These are phyloP conservation scores for Machimus rusticus DNA, from an alignment of 2,888 invertebrate genomes.

Conservation along the genomic window DNA sequence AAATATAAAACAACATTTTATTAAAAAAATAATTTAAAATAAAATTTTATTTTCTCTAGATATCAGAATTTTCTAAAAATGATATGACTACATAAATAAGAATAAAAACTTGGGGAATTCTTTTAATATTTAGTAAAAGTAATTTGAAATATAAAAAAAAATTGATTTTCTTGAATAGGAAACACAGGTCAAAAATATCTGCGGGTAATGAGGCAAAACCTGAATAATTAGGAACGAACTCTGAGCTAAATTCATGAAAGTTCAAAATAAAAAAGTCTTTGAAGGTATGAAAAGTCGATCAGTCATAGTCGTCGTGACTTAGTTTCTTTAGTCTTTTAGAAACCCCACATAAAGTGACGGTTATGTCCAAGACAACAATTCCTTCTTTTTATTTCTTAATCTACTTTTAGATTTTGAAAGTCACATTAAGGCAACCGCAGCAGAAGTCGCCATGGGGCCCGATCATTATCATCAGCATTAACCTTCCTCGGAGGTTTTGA, in stretches of 20 bases:
- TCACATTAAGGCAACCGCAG: not conserved
- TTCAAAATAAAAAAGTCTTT: not conserved
- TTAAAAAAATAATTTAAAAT: too few species aligned
- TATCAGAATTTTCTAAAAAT: too few species aligned
- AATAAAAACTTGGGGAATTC: too few species aligned
- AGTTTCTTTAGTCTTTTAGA: not conserved
- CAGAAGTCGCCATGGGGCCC: not conserved
- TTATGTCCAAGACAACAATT: not conserved
- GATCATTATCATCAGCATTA: not conserved
- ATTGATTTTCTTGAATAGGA: too few species aligned
- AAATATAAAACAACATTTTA: too few species aligned
- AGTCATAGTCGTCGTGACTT: not conserved
- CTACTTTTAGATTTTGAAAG: not conserved
- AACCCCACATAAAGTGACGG: not conserved
- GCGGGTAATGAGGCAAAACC: too few species aligned
- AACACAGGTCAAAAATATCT: too few species aligned
- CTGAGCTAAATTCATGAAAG: not conserved
- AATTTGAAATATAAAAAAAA: too few species aligned
- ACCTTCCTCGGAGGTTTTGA: not conserved
- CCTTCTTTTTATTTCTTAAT: not conserved
- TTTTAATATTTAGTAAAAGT: too few species aligned
- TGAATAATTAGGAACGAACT: not conserved
- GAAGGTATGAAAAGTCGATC: not conserved
- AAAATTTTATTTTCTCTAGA: too few species aligned
- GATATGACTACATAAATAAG: too few species aligned